Percentiles rank a stretch among this genome's conserved stretches.
Conservation (phyloP, 2,797 vertebrate species). For the Mormyrus proboscirostris region DNA sequence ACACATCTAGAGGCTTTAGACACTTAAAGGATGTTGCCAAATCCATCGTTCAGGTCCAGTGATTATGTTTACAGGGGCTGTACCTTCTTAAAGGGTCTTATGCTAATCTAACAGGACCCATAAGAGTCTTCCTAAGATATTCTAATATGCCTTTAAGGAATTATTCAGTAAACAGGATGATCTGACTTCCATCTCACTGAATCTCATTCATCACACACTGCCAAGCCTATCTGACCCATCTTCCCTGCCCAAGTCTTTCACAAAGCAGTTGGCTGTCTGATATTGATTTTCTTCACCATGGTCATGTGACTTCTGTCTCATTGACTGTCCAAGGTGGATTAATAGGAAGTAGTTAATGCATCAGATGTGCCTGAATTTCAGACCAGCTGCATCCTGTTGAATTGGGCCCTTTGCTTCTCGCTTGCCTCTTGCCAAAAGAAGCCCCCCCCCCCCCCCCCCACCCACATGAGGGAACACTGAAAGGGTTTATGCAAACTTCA, state of each 20-base stretch:
- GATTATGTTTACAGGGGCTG: not conserved
- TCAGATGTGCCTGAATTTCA: not conserved
- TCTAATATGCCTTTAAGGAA: not conserved
- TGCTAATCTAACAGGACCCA: not conserved
- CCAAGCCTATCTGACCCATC: not conserved
- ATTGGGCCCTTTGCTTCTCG: not conserved
- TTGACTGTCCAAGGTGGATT: not conserved
- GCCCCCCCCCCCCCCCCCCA: not conserved
- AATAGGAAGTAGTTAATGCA: not conserved
- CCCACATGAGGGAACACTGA: not conserved
- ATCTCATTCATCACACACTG: not conserved
- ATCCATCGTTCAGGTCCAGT: not conserved
- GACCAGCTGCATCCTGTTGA: not conserved
- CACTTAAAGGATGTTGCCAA: not conserved
- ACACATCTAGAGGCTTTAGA: not conserved
- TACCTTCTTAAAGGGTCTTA: not conserved
- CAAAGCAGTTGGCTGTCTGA: not conserved
- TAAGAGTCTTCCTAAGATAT: not conserved
- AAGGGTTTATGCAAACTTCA: not conserved
- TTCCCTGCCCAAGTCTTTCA: not conserved
- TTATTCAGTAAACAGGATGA: not conserved
- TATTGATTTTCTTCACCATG: not conserved
- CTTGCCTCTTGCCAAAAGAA: not conserved
- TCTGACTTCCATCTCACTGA: not conserved
- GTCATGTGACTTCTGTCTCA: not conserved